These are phyloP conservation scores for Diabrotica virgifera DNA, from an alignment of 1,140 invertebrate genomes.

Conservation along the genomic window DNA sequence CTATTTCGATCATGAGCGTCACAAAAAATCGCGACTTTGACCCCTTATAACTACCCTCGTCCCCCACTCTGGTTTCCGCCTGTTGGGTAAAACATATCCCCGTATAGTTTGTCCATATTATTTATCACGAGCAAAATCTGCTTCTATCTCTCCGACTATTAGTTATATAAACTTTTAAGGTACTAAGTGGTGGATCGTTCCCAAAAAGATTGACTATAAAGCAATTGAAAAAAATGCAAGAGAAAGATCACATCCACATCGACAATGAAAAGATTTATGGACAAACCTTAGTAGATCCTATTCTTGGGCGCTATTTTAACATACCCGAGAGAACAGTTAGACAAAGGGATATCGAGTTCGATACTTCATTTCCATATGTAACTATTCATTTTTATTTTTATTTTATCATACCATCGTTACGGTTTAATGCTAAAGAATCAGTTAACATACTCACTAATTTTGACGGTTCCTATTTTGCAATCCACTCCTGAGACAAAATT, in stretches of 20 bases:
- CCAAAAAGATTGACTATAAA: slow-evolving; percentile 39
- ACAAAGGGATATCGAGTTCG: slow-evolving; percentile 40
- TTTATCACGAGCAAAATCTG: no score
- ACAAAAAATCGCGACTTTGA: no score
- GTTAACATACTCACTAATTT: no score
- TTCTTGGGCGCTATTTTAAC: slow-evolving; percentile 45
- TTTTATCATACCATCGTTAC: slow-evolving; percentile 5
- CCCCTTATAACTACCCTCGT: no score
- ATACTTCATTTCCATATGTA: slow-evolving; percentile 45
- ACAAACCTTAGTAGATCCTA: slow-evolving; percentile 38
- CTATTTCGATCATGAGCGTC: no score
- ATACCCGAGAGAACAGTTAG: slow-evolving; percentile 36
- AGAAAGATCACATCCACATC: slow-evolving; percentile 35
- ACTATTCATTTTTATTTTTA: slow-evolving; percentile 17
- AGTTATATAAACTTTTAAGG: slow-evolving; percentile 23
- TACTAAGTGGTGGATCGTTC: slow-evolving; percentile 39
- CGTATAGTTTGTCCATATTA: no score
- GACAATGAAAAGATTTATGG: slow-evolving; percentile 44
- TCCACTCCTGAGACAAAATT: no score
- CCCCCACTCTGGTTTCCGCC: no score
- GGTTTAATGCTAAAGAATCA: not conserved
- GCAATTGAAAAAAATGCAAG: slow-evolving; percentile 36
- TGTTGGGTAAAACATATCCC: no score
- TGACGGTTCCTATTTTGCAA: no score
- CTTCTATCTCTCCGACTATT: no score